A percentile compares a stretch with the other conserved stretches of the same genome.
phyloP scores from a whole-genome alignment of 2,888 invertebrate species.

The Tricholauxania praeusta region DNA sequence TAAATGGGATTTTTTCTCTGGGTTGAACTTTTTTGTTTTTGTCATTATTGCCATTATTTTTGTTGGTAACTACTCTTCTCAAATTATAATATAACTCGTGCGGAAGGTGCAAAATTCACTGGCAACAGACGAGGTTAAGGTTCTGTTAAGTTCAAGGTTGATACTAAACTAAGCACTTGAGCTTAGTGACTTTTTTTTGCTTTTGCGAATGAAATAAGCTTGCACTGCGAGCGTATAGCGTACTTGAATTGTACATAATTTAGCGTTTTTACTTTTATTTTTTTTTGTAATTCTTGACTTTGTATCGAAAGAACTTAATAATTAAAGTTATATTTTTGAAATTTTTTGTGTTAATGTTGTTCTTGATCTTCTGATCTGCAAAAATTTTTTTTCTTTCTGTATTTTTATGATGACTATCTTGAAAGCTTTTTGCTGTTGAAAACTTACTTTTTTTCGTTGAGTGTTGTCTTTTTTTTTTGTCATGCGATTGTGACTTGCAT shows the following conservation, averaged over 20 bases:
- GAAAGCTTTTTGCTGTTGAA: conserved; percentile 22
- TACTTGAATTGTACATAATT: conserved; percentile 16
- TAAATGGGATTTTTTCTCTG: no score
- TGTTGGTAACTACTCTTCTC: conserved; percentile 8
- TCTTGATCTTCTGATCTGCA: conserved; percentile 39
- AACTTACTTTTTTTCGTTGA: conserved; percentile 1
- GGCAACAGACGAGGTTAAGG: conserved; percentile 33
- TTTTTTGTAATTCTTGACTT: conserved; percentile 19
- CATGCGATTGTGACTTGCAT: conserved; percentile 43
- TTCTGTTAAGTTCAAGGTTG: conserved; percentile 43
- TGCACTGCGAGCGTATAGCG: not conserved
- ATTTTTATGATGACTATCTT: conserved; percentile 22
- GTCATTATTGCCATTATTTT: not conserved
- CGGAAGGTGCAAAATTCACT: conserved; percentile 45
- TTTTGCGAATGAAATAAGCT: not conserved
- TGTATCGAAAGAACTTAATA: conserved; percentile 24
- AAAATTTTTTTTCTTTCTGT: conserved; percentile 22
- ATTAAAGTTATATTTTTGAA: conserved; percentile 48
- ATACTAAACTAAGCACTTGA: conserved; percentile 43
- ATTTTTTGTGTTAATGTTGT: conserved; percentile 24
- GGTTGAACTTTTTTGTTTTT: not conserved
- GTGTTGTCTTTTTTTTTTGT: not conserved
- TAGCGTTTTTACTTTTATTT: not conserved
- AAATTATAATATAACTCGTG: conserved; percentile 24
- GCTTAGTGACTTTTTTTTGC: conserved; percentile 21